Conservation (phyloP, 2,888 invertebrate species). For the Parnassius glacialis region DNA sequence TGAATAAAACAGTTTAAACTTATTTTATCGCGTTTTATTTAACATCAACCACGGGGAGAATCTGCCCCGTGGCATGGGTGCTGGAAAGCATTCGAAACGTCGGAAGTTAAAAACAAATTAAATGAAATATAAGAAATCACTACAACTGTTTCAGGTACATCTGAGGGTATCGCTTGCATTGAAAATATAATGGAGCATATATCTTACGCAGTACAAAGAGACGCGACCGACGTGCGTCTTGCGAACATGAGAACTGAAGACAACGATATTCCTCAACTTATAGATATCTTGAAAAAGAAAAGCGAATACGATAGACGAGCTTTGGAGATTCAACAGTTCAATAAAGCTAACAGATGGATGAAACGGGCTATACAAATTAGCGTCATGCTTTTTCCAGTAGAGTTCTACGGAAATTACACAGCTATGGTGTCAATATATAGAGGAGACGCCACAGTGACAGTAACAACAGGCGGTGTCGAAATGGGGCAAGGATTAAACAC, state of each 20-base stretch:
- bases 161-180: conserved; percentile 80
- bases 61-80: no score
- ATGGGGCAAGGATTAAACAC: conserved; percentile 91
- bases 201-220: conserved; percentile 77
- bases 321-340: conserved; percentile 77
- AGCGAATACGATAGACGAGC: conserved; percentile 78
- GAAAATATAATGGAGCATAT: conserved; percentile 87
- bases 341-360: conserved; percentile 86
- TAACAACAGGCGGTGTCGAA: conserved; percentile 86
- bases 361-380: conserved; percentile 85
- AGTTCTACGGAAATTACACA: conserved; percentile 78
- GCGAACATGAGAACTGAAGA: conserved; percentile 75
- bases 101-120: no score
- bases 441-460: conserved; percentile 85
- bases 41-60: no score
- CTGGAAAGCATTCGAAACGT: no score
- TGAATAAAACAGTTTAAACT: no score
- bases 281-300: conserved; percentile 62
- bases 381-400: conserved; percentile 84
- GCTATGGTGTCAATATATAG: conserved; percentile 84
- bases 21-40: no score
- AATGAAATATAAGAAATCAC: no score
- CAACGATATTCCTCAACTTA: conserved; percentile 72
- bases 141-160: conserved; percentile 57
- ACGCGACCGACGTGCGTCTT: conserved; percentile 80